Conservation (phyloP, 2,113 vertebrate genomes). For the Prietella phreatophila region DNA sequence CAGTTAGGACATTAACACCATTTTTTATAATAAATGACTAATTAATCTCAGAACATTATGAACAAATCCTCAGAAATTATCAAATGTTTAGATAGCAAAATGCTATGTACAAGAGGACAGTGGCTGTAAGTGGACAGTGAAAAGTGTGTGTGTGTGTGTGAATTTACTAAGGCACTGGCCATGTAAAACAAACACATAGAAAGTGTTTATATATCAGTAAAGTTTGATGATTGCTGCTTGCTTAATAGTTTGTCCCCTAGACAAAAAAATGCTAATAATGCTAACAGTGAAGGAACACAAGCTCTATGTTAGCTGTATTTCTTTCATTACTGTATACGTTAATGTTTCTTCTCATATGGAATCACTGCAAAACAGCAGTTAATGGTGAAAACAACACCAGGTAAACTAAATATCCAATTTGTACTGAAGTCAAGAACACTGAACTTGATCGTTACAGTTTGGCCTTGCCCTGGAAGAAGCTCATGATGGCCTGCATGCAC, state of each 20-base stretch:
- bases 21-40: background rate
- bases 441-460: slow-evolving; percentile 68
- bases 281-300: background rate
- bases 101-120: background rate
- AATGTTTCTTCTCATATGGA: background rate
- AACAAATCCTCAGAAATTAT: background rate
- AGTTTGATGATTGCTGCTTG: background rate
- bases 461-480: slow-evolving; percentile 81
- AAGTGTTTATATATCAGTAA: background rate
- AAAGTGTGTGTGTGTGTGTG: background rate
- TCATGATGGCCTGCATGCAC: slow-evolving; percentile 75
- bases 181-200: background rate
- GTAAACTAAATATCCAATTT: background rate
- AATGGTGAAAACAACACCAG: background rate
- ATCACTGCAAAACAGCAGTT: background rate
- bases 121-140: background rate
- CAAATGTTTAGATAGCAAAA: background rate
- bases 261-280: background rate
- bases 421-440: background rate
- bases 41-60: background rate
- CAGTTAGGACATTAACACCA: background rate
- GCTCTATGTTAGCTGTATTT: background rate
- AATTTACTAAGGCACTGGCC: slow-evolving; percentile 21
- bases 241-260: background rate
- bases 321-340: background rate